Conservation (phyloP, 2,797 vertebrate species). For the Orientallactaga sibirica region DNA sequence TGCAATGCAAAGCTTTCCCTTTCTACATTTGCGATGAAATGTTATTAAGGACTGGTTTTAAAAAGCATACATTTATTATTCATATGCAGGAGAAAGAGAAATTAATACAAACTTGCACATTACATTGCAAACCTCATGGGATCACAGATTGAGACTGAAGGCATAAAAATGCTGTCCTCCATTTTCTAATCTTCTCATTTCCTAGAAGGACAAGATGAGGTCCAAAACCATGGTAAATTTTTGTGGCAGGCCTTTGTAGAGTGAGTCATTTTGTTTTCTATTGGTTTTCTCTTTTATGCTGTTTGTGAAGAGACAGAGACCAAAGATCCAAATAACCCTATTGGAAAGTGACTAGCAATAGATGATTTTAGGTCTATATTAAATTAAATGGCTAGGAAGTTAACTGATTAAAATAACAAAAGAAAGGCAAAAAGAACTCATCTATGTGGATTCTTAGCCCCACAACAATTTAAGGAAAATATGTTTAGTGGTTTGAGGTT, state of each 20-base stretch:
- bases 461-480: constrained; percentile 55
- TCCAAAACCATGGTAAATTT: background rate
- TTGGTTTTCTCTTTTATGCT: background rate
- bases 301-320: background rate
- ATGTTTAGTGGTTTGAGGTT: constrained; percentile 53
- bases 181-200: constrained; percentile 11
- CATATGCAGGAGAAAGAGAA: background rate
- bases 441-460: background rate
- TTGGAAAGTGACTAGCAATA: background rate
- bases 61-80: background rate
- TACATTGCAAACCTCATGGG: background rate
- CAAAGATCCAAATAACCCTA: background rate
- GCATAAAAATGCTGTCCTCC: background rate
- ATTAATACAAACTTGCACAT: background rate
- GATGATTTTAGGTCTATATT: background rate
- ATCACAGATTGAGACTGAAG: background rate
- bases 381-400: background rate
- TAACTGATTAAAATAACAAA: constrained; percentile 54
- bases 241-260: background rate
- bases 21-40: background rate
- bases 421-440: background rate
- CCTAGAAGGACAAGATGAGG: background rate
- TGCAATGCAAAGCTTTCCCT: background rate
- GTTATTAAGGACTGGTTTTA: background rate
- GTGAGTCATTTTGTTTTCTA: background rate